A percentile compares a stretch with the other conserved stretches of the same genome.
phyloP scores from a whole-genome alignment of 2,888 invertebrate species.

The Troides aeacus region DNA sequence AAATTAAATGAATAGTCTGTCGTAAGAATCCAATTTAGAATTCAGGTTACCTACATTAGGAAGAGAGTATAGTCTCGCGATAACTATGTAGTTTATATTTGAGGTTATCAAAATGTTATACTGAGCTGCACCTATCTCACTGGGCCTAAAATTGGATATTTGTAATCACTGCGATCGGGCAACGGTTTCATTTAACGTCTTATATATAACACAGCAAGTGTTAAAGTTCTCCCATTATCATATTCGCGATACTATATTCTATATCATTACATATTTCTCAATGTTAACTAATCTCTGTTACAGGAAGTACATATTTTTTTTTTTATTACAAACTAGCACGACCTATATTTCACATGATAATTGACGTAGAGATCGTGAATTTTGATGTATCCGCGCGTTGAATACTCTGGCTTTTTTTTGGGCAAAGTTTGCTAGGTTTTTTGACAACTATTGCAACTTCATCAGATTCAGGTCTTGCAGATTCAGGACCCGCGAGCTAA shows the following conservation, averaged over 20 bases:
- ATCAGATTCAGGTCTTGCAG: too few species aligned
- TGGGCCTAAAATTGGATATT: conserved; percentile 31
- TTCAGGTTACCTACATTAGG: conserved; percentile 67
- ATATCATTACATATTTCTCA: not conserved
- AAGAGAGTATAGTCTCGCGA: conserved; percentile 57
- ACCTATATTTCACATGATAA: too few species aligned
- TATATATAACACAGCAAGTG: not conserved
- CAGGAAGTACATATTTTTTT: too few species aligned
- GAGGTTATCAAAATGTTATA: conserved; percentile 61
- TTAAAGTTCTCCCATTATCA: not conserved
- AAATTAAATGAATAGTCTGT: not conserved
- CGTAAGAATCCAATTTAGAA: conserved; percentile 34
- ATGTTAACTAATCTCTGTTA: too few species aligned
- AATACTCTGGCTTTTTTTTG: too few species aligned
- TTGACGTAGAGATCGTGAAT: too few species aligned
- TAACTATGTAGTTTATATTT: conserved; percentile 42
- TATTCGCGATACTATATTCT: not conserved
- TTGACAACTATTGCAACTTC: too few species aligned
- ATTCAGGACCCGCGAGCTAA: too few species aligned
- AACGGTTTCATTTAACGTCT: conserved; percentile 7
- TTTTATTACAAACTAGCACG: too few species aligned
- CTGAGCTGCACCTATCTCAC: conserved; percentile 44
- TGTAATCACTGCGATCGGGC: conserved; percentile 12
- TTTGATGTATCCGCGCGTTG: too few species aligned
- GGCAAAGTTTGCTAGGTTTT: too few species aligned